Percentiles rank a stretch among this genome's conserved stretches.
Conservation (phyloP, 2,113 vertebrate genomes). For the Alaudala cheleensis region DNA sequence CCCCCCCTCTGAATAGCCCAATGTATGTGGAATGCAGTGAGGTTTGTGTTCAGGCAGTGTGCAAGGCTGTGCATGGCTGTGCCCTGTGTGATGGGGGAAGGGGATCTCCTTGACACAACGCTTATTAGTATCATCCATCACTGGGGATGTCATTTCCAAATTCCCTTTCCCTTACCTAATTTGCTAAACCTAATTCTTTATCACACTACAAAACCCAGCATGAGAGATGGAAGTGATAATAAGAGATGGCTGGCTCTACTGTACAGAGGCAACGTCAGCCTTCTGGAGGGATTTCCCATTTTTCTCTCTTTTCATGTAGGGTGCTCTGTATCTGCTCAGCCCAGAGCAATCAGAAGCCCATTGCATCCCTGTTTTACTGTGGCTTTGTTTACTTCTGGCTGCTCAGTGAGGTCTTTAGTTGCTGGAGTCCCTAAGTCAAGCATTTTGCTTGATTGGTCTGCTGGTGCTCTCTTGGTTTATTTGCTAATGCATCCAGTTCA, state of each 20-base stretch:
- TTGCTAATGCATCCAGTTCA: slow-evolving; percentile 3
- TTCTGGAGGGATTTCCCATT: not conserved
- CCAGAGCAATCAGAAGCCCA: not conserved
- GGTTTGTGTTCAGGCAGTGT: not conserved
- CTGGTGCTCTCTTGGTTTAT: not conserved
- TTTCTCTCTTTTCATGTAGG: not conserved
- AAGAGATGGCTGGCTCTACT: slow-evolving; percentile 60
- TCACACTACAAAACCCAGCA: slow-evolving; percentile 50
- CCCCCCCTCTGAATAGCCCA: not conserved
- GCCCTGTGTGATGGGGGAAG: not conserved
- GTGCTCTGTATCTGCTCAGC: not conserved
- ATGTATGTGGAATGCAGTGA: not conserved
- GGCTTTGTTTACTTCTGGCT: not conserved
- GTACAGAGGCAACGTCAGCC: slow-evolving; percentile 1
- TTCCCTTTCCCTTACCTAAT: slow-evolving; percentile 68
- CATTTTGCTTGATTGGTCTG: not conserved
- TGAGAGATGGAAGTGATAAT: slow-evolving; percentile 68
- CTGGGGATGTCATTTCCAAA: slow-evolving; percentile 64
- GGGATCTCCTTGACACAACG: slow-evolving; percentile 29
- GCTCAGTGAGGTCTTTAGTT: not conserved
- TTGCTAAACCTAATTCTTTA: slow-evolving; percentile 73
- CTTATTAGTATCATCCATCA: slow-evolving; percentile 73
- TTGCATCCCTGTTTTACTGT: not conserved
- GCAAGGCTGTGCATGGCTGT: not conserved
- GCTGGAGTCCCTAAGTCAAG: not conserved